phyloP scores from a whole-genome alignment of 1,140 invertebrate species.

The Arion vulgaris region DNA sequence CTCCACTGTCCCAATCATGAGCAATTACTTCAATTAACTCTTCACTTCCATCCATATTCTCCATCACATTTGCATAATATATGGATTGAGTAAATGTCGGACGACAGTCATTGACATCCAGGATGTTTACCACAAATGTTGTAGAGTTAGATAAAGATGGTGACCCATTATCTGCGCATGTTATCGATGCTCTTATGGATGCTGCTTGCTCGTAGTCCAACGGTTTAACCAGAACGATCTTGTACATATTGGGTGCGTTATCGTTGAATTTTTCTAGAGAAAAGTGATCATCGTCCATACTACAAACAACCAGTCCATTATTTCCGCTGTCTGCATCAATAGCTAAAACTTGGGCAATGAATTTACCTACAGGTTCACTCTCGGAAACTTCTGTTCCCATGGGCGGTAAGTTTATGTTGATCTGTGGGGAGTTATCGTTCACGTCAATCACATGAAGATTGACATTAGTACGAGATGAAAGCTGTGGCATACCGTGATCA shows the following conservation, averaged over 20 bases:
- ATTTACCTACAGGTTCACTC: slow-evolving; percentile 50
- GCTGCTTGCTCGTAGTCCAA: slow-evolving; percentile 58
- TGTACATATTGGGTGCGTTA: slow-evolving; percentile 44
- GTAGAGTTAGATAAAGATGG: slow-evolving; percentile 83
- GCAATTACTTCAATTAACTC: slow-evolving; percentile 64
- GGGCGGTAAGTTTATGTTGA: slow-evolving; percentile 56
- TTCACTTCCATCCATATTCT: slow-evolving; percentile 27
- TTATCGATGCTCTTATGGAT: slow-evolving; percentile 71
- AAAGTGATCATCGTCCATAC: slow-evolving; percentile 51
- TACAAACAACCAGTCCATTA: slow-evolving; percentile 62
- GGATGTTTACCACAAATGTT: slow-evolving; percentile 91
- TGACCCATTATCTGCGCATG: slow-evolving; percentile 79
- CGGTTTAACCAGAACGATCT: slow-evolving; percentile 49
- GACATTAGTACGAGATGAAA: slow-evolving; percentile 47
- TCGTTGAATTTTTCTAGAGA: slow-evolving; percentile 43
- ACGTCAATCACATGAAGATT: slow-evolving; percentile 58
- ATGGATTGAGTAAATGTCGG: slow-evolving; percentile 94
- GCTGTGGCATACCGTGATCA: slow-evolving; percentile 54
- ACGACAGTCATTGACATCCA: slow-evolving; percentile 95
- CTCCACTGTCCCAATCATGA: slow-evolving; percentile 45
- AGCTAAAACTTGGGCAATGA: slow-evolving; percentile 64
- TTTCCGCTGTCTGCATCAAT: slow-evolving; percentile 61
- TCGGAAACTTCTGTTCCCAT: slow-evolving; percentile 53
- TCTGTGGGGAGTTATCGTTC: slow-evolving; percentile 64
- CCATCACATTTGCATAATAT: slow-evolving; percentile 80